These are phyloP conservation scores for Chaetops frenatus DNA, from an alignment of 2,113 vertebrate species.

Conservation along the genomic window DNA sequence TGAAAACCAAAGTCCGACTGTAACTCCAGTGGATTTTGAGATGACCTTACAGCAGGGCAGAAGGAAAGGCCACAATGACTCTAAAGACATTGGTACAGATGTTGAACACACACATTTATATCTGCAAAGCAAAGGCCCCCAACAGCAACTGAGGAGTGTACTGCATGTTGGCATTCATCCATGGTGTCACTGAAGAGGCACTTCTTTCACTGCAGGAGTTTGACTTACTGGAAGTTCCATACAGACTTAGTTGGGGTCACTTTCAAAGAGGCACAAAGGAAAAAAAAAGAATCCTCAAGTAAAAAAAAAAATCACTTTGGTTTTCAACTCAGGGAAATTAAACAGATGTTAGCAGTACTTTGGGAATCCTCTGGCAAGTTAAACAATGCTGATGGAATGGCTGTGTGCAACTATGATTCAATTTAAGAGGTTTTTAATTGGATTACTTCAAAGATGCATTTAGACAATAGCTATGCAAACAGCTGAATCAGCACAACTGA, in stretches of 20 bases:
- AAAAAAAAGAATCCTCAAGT: neutral
- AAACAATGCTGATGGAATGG: neutral
- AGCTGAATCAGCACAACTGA: slow-evolving; percentile 7
- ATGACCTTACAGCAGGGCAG: neutral
- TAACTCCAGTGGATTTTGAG: neutral
- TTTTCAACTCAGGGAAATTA: neutral
- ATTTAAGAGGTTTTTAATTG: slow-evolving; percentile 1
- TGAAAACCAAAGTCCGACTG: neutral
- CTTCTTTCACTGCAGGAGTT: neutral
- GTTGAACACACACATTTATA: neutral
- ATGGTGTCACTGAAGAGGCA: neutral
- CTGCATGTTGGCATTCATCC: neutral
- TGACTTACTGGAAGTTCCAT: neutral
- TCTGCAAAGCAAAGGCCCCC: neutral
- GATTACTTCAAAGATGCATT: neutral
- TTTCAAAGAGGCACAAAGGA: neutral
- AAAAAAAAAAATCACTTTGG: neutral
- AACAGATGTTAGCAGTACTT: neutral
- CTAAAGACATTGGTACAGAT: neutral
- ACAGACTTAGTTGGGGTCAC: neutral
- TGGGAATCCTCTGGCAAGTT: neutral
- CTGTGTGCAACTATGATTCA: neutral
- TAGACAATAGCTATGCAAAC: neutral
- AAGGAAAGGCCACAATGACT: neutral
- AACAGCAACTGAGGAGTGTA: neutral